Conservation (phyloP, 2,888 invertebrate species). For the Oxystoma pomonae region DNA sequence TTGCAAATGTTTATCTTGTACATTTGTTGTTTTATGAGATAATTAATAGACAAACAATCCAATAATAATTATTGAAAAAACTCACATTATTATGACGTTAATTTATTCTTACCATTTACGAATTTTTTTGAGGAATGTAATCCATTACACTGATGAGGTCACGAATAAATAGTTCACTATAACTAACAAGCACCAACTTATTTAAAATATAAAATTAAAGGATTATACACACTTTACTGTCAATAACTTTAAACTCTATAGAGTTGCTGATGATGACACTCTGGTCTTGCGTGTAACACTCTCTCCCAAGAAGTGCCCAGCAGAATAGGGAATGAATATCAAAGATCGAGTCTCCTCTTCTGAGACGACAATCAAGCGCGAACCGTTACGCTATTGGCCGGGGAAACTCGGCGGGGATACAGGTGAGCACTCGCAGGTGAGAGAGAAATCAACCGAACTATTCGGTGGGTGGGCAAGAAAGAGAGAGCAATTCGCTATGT, state of each 20-base stretch:
- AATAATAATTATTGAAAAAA: too few relatives aligned
- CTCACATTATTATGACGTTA: too few relatives aligned
- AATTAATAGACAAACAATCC: too few relatives aligned
- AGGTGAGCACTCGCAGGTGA: constrained; percentile 37
- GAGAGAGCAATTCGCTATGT: constrained; percentile 12
- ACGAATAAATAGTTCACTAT: neutral
- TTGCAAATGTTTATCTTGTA: too few relatives aligned
- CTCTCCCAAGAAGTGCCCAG: constrained; percentile 27
- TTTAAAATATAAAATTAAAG: too few relatives aligned
- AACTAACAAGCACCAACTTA: neutral
- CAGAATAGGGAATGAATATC: constrained; percentile 37
- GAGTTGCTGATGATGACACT: neutral
- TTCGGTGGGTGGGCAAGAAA: constrained; percentile 11
- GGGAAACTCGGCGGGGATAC: constrained; percentile 38
- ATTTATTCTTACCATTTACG: too few relatives aligned
- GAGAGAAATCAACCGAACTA: constrained; percentile 21
- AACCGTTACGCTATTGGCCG: constrained; percentile 34
- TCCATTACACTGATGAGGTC: neutral
- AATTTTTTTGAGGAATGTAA: too few relatives aligned
- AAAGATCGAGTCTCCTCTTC: constrained; percentile 40
- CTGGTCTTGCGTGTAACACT: constrained; percentile 7
- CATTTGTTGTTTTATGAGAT: too few relatives aligned
- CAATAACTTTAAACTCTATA: neutral
- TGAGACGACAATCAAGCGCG: constrained; percentile 25
- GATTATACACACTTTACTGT: neutral